Base-by-base conservation (phyloP, 2,797 vertebrate species). In the Nothura maculosa region DNA sequence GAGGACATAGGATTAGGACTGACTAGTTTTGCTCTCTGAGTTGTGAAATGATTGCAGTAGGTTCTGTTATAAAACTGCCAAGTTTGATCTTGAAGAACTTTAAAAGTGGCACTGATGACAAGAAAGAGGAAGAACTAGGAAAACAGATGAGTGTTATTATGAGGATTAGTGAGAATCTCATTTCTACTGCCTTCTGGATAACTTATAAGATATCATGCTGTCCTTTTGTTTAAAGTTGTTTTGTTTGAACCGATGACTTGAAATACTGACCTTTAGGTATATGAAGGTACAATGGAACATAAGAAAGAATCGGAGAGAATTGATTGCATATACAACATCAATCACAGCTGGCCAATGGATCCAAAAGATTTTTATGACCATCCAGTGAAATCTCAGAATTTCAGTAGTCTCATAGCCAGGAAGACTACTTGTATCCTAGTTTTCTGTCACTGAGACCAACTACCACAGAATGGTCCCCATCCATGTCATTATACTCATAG, bases 401-500 rank as follows among this genome's bases (percentile, higher is more conserved):
- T 81, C 60, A 79, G 32, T 12, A 60, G 3, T 38, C 45, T 16
- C 10, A 42, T 18, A 20, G 18, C 45, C 78, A 87, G 66, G 75
- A 90, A 57, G 34, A 52, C 67, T 24, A 52, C 14, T 73, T 77
- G 21, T 76, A 38, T 19, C 3, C 20, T 28, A 12, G 10, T 66
- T 81, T 87, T 12, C 50, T 73, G 63, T 15, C 21, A 40, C 67
- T 69, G 36, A 60, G 28, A 30, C 3, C 45, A 47, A 17, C 4
- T 10, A 40, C 16, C 60, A 64, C 14, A 55, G 43, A 82, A 32
- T 57, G 19, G 14, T 10, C 14, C 57, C 7, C 62, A 40, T 50
- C 11, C 1, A 0, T 58, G 3, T 28, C 20, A 12, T 9, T 61
- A 47, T 27, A 52, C 4, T 67, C 22, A 9, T 20, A 24, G 17